Evolutionary conservation across 2,888 invertebrate genomes (phyloP), one percentile per base, ranked within the genome.

Genomic region (Isotomurus palustris): DNA sequence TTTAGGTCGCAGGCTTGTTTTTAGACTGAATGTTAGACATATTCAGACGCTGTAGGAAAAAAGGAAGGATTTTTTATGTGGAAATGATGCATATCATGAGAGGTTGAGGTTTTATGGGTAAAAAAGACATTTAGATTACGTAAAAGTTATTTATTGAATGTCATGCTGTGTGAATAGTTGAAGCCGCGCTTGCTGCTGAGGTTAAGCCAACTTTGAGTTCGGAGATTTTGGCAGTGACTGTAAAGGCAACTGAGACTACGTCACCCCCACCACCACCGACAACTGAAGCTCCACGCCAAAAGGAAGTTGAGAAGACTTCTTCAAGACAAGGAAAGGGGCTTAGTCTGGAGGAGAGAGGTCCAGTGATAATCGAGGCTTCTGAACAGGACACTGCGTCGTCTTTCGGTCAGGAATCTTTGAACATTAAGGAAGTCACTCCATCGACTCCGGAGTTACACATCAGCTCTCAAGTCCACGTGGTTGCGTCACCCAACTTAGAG

Each of bases 391-490:
- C 43, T 4, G n/a, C n/a, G n/a, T n/a, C n/a, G n/a, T n/a, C 19
- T 12, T 19, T 47, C 19, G 14, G 8, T 32, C 32, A 14, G 32
- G 32, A 32, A 10, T 32, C 14, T 32, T 32, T 14, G 8, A 32
- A 32, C 32, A 32, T 22, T 8, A 43, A 6, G 6, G 6, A 43
- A 19, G 12, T 19, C 24, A 22, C 14, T 6, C 22, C 43, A 43
- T 22, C 43, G 12, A 43, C 24, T 21, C 21, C 43, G 43, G 21
- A 43, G 12, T 25, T 50, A 14, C 54, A 63, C 60, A 52, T 60
- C 44, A 62, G 64, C 53, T 62, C 60, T 38, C 60, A 62, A 28
- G 66, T 64, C 10, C 64, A 68, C 27, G 62, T 66, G 3, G 61
- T 66, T 1, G 32, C 66, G 1, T 50, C 50, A 8, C 50, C 50